Evolutionary conservation across 2,888 invertebrate genomes (phyloP).

Genomic region (Trissolcus japonicus): DNA sequence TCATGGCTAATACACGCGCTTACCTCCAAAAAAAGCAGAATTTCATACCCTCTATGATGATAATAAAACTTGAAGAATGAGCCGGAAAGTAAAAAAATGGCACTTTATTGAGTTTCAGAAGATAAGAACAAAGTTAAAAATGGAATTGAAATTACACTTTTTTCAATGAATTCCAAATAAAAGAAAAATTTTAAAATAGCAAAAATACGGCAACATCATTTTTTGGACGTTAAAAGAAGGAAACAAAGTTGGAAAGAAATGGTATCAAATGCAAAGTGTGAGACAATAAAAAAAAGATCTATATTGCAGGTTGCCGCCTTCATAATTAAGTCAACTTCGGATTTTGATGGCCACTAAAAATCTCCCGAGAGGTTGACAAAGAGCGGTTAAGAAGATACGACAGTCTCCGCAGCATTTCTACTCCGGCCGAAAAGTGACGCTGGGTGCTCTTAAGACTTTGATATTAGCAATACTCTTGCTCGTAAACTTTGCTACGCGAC

Average conservation of each 20-base stretch:
- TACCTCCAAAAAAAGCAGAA: constrained; percentile 7
- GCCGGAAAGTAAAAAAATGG: too few relatives aligned
- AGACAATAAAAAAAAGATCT: constrained; percentile 26
- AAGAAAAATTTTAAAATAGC: constrained; percentile 37
- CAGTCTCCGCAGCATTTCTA: constrained; percentile 57
- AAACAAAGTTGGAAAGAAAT: too few relatives aligned
- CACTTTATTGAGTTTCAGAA: neutral
- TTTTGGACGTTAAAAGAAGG: too few relatives aligned
- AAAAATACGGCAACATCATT: too few relatives aligned
- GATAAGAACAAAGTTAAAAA: constrained; percentile 19
- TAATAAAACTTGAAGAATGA: too few relatives aligned
- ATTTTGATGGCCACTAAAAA: constrained; percentile 76
- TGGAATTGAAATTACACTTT: constrained; percentile 9
- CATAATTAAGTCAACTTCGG: constrained; percentile 74
- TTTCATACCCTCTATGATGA: too few relatives aligned
- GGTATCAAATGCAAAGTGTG: too few relatives aligned
- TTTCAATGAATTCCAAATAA: constrained; percentile 12
- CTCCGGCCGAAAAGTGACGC: constrained; percentile 53
- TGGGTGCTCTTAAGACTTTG: constrained; percentile 64
- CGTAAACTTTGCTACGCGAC: constrained; percentile 73
- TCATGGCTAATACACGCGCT: constrained; percentile 71
- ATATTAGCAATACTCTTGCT: constrained; percentile 75
- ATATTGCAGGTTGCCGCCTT: constrained; percentile 62
- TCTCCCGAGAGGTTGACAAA: constrained; percentile 72
- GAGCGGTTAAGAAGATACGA: constrained; percentile 71